Evolutionary conservation across 2,113 vertebrate species (phyloP).

Genomic region (Mungos mungo): DNA sequence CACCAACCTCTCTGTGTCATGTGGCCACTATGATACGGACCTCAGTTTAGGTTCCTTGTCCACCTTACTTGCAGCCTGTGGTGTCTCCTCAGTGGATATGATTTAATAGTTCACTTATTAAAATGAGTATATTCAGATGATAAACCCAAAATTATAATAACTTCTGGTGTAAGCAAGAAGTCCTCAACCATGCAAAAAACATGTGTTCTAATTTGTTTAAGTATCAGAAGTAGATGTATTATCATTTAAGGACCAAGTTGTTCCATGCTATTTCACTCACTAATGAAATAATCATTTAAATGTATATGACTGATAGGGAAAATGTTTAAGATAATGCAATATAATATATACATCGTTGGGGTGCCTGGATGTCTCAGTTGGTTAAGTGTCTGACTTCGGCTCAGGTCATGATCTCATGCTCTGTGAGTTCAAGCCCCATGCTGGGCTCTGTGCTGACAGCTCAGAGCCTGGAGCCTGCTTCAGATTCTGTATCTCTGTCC

Average conservation of each 20-base stretch:
- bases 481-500: too few species aligned
- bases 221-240: background rate
- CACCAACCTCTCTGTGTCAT: background rate
- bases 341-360: background rate
- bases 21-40: background rate
- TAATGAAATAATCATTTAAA: conserved; percentile 21
- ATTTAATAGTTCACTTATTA: background rate
- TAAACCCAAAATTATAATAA: background rate
- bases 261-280: background rate
- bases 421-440: too few species aligned
- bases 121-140: background rate
- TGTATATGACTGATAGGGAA: background rate
- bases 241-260: background rate
- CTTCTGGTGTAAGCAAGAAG: background rate
- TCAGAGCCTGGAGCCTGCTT: too few species aligned
- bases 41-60: background rate
- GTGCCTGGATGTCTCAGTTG: too few species aligned
- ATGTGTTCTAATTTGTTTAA: conserved; percentile 15
- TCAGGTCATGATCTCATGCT: too few species aligned
- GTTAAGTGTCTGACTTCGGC: too few species aligned
- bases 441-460: too few species aligned
- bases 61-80: background rate
- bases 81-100: background rate
- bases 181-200: conserved; percentile 14
- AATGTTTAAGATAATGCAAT: background rate